Base-by-base conservation (phyloP, 2,797 vertebrate species). In the Micrastur ruficollis region DNA sequence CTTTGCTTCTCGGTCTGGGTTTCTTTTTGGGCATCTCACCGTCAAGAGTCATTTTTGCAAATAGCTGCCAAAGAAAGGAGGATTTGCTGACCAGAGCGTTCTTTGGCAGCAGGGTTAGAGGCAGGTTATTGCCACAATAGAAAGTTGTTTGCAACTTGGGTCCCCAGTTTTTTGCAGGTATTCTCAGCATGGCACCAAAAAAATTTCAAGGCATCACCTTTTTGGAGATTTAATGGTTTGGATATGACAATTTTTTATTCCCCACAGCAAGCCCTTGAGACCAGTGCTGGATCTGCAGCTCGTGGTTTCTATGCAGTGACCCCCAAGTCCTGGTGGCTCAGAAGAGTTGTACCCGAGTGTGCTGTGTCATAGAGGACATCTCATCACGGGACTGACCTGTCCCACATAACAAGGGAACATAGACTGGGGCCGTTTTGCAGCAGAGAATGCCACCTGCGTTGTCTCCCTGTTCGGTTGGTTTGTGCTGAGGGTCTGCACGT, bases 331-430 rank as follows among this genome's bases (percentile, higher is more conserved):
- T 7, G 44, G 26, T 3, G 38, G 47, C 80, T 72, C 72, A 11
- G 23, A 21, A 8, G 14, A 11, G 36, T 2, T 8, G 70, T 31
- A 14, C 34, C 12, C 5, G 75, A 49, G 74, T 44, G 40, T 3
- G 0, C 17, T 1, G 58, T 26, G 68, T 52, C 13, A 0, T 5
- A 1, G 27, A 5, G 42, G 46, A 10, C 34, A 21, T 12, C 27
- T 31, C 3, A 0, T 14, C 17, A 5, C 26, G 6, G 58, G 29
- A 23, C 1, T 32, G 40, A 13, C 8, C 14, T 1, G 0, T 42
- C 29, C n/a, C 42, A 36, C 3, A 0, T 11, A 5, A 38, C 20
- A 4, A 23, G 42, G 84, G 42, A 21, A 32, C 14, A 36, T 0
- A 20, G 22, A 31, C 40, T 6, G 14, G 14, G 26, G 40, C 42